Evolutionary conservation across 2,888 invertebrate genomes (phyloP).

Genomic region (Oxytorus armatus): DNA sequence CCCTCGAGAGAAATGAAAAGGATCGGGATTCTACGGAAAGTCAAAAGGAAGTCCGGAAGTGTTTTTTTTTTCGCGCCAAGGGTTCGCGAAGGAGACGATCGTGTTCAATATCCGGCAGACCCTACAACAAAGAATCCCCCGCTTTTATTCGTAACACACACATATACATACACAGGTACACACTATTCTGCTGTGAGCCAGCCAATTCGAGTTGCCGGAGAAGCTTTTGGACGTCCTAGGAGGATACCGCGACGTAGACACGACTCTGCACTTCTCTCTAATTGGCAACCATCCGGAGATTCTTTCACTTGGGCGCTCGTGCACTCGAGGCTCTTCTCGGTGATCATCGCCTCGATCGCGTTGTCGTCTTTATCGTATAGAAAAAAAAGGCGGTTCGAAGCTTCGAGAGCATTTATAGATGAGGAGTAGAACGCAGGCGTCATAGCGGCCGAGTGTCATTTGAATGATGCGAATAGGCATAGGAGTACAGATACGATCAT

Average conservation of each 20-base stretch:
- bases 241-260: slow-evolving; percentile 70
- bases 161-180: slow-evolving; percentile 18
- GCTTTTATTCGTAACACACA: neutral
- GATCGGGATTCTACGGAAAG: slow-evolving; percentile 22
- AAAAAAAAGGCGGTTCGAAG: slow-evolving; percentile 37
- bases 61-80: slow-evolving; percentile 53
- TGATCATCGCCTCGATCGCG: slow-evolving; percentile 43
- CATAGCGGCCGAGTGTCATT: slow-evolving; percentile 52
- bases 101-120: slow-evolving; percentile 61
- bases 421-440: slow-evolving; percentile 33
- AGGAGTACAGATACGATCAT: slow-evolving; percentile 25
- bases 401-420: slow-evolving; percentile 40
- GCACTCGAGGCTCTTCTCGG: slow-evolving; percentile 22
- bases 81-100: slow-evolving; percentile 56
- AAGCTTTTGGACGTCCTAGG: slow-evolving; percentile 66
- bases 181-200: slow-evolving; percentile 38
- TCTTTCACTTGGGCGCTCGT: slow-evolving; percentile 66
- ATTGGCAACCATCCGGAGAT: slow-evolving; percentile 74
- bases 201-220: slow-evolving; percentile 60
- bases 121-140: slow-evolving; percentile 35
- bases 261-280: slow-evolving; percentile 76
- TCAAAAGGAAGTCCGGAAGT: slow-evolving; percentile 57
- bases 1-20: slow-evolving; percentile 39
- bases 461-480: slow-evolving; percentile 46
- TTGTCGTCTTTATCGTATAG: slow-evolving; percentile 23